Percentiles rank a stretch among this genome's conserved stretches.
phyloP scores from a whole-genome alignment of 1,140 invertebrate species.

The Aphelenchoides avenae region DNA sequence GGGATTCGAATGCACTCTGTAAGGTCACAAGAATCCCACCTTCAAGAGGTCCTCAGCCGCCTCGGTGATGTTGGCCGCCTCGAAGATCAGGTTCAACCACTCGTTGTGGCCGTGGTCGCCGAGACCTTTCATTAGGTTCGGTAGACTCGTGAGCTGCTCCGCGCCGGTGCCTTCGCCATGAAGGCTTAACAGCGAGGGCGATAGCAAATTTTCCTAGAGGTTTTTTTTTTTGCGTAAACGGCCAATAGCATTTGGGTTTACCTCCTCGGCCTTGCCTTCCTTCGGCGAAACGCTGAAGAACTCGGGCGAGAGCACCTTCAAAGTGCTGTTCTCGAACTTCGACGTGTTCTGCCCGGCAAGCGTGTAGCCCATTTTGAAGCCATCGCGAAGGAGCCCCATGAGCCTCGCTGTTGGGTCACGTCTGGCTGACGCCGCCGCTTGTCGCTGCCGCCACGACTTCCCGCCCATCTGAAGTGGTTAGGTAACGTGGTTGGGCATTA shows the following conservation, averaged over 20 bases:
- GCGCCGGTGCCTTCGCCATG: conserved; percentile 40
- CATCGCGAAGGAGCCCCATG: conserved; percentile 31
- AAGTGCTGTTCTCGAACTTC: background rate
- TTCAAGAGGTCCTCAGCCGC: conserved; percentile 7
- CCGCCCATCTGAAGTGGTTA: too few species aligned
- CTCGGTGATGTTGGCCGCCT: conserved; percentile 31
- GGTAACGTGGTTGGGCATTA: too few species aligned
- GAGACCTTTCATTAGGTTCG: conserved; percentile 38
- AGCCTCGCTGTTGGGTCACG: conserved; percentile 17
- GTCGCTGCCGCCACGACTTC: too few species aligned
- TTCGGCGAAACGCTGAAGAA: conserved; percentile 16
- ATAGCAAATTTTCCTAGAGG: conserved; percentile 25
- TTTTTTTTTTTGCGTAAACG: too few species aligned
- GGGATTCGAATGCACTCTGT: too few species aligned
- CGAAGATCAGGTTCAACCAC: conserved; percentile 47
- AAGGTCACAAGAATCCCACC: too few species aligned
- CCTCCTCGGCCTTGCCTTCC: background rate
- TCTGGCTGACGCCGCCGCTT: too few species aligned
- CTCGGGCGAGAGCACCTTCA: conserved; percentile 25
- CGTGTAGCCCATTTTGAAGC: conserved; percentile 36
- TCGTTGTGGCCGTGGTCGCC: conserved; percentile 34
- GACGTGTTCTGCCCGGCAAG: conserved; percentile 6
- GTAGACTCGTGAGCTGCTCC: conserved; percentile 36
- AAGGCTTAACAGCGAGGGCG: conserved; percentile 42
- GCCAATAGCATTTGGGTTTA: too few species aligned